Conservation (phyloP, 1,140 invertebrate species). For the Neotoxoptera formosana region DNA sequence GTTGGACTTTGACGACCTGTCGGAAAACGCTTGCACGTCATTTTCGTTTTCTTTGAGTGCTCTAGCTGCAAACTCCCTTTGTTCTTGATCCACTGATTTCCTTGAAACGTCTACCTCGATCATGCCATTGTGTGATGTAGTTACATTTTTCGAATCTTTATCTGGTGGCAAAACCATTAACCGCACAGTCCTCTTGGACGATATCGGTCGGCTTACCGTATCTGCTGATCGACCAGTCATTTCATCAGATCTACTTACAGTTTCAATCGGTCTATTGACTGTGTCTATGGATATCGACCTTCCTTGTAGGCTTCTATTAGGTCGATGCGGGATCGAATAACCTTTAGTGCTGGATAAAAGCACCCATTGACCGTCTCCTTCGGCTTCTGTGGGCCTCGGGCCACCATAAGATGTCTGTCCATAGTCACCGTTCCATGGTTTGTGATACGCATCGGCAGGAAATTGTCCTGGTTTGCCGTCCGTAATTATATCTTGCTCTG, state of each 20-base stretch:
- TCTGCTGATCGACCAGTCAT: neutral
- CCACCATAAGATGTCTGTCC: constrained; percentile 41
- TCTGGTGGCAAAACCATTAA: constrained; percentile 75
- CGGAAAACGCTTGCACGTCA: constrained; percentile 16
- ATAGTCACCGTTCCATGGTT: constrained; percentile 59
- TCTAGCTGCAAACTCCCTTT: constrained; percentile 66
- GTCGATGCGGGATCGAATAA: constrained; percentile 67
- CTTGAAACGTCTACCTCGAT: constrained; percentile 77
- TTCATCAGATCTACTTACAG: neutral
- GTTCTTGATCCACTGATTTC: constrained; percentile 72
- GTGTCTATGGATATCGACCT: constrained; percentile 54
- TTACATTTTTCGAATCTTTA: constrained; percentile 71
- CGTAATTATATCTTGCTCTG: constrained; percentile 69
- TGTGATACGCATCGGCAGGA: constrained; percentile 66
- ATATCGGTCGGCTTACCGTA: neutral
- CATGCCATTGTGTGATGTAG: constrained; percentile 77
- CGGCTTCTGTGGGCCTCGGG: constrained; percentile 66
- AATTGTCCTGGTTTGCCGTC: constrained; percentile 74
- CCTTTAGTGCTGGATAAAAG: constrained; percentile 79
- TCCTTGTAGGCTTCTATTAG: constrained; percentile 52
- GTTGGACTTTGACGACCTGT: neutral
- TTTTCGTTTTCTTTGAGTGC: constrained; percentile 25
- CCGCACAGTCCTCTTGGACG: constrained; percentile 65
- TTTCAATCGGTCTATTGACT: neutral
- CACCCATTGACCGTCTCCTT: constrained; percentile 78